phyloP scores from a whole-genome alignment of 1,140 invertebrate genomes.

The Drosophila sulfurigaster region DNA sequence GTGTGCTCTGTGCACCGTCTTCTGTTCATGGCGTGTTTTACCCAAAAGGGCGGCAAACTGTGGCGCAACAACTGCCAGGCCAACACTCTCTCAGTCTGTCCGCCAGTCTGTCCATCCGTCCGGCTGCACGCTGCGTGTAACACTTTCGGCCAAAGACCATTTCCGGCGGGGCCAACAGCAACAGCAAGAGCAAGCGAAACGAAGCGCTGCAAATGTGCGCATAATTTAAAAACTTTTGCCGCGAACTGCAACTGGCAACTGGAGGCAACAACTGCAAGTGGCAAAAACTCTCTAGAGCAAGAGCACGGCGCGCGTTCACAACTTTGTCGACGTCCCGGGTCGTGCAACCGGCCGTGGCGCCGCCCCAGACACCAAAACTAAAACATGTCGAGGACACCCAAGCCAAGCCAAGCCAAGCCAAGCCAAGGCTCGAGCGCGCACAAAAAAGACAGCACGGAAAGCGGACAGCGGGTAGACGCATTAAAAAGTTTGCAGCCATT shows the following conservation, averaged over 20 bases:
- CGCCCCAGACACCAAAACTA: slow-evolving; percentile 67
- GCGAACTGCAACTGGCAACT: slow-evolving; percentile 76
- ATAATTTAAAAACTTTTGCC: slow-evolving; percentile 81
- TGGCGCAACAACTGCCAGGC: slow-evolving; percentile 70
- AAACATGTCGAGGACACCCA: slow-evolving; percentile 55
- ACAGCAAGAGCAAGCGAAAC: slow-evolving; percentile 28
- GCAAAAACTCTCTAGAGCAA: slow-evolving; percentile 57
- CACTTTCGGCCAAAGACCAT: slow-evolving; percentile 81
- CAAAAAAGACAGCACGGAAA: not conserved
- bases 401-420: slow-evolving; percentile 9
- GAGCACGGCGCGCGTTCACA: slow-evolving; percentile 23
- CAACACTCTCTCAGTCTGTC: slow-evolving; percentile 4
- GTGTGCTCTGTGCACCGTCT: not conserved
- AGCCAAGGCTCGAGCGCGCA: no score
- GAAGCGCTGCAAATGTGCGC: slow-evolving; percentile 71
- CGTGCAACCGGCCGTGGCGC: slow-evolving; percentile 49
- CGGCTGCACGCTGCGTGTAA: slow-evolving; percentile 61
- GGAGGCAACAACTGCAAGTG: slow-evolving; percentile 59
- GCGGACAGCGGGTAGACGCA: slow-evolving; percentile 55
- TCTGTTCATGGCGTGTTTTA: not conserved
- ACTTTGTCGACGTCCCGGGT: slow-evolving; percentile 30
- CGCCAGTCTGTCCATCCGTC: slow-evolving; percentile 9
- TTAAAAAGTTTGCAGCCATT: slow-evolving; percentile 84
- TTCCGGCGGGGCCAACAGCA: slow-evolving; percentile 64
- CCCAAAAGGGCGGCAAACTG: slow-evolving; percentile 50